A percentile compares a stretch with the other conserved stretches of the same genome.
These are phyloP conservation scores for Elephas maximus DNA, from an alignment of 2,113 vertebrate species.

Conservation along the genomic window DNA sequence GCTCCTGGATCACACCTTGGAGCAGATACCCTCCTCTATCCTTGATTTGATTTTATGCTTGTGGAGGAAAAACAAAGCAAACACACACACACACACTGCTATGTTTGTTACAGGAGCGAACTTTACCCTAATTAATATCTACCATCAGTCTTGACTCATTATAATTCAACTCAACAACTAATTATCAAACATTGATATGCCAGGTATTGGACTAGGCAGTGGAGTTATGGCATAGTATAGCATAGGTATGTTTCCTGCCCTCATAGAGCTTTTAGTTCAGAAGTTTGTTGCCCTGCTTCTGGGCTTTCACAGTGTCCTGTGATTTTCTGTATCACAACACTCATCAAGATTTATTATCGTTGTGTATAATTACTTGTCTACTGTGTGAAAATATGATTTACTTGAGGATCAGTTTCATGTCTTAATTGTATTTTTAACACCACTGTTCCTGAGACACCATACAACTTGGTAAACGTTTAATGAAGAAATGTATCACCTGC, in stretches of 20 bases:
- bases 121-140: not conserved
- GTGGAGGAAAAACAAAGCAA: not conserved
- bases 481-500: not conserved
- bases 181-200: not conserved
- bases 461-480: not conserved
- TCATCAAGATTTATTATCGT: not conserved
- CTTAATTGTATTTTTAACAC: not conserved
- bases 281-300: too few species aligned
- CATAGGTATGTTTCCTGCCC: not conserved
- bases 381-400: not conserved
- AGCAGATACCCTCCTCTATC: not conserved
- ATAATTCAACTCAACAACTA: not conserved
- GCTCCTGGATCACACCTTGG: not conserved
- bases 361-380: not conserved
- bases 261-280: accelerated
- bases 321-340: accelerated
- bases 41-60: not conserved
- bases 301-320: not conserved
- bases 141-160: not conserved
- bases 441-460: not conserved
- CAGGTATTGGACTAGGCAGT: not conserved
- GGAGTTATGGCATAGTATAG: accelerated
- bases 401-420: not conserved
- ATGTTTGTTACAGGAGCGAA: not conserved
- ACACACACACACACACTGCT: not conserved